Evolutionary conservation across 2,888 invertebrate genomes (phyloP).

Genomic region (Brassicogethes aeneus): DNA sequence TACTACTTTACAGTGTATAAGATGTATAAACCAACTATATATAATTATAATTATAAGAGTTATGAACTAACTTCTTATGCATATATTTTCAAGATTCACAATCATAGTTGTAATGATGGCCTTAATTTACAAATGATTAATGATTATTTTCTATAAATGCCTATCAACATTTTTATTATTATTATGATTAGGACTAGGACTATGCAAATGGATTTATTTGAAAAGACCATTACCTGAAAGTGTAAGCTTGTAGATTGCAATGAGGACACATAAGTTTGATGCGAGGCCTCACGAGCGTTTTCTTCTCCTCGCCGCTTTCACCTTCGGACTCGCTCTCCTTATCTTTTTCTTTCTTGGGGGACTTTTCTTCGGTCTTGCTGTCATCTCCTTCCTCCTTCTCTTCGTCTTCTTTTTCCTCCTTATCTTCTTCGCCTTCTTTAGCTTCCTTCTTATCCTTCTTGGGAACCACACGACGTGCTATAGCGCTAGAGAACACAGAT

Average conservation of each 20-base stretch:
- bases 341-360: slow-evolving; percentile 28
- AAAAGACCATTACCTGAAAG: too few species aligned
- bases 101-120: too few species aligned
- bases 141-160: too few species aligned
- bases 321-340: slow-evolving; percentile 34
- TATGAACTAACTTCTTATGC: too few species aligned
- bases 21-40: too few species aligned
- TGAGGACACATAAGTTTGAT: slow-evolving; percentile 71
- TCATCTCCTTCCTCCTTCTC: slow-evolving; percentile 40
- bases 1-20: too few species aligned
- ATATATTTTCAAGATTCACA: too few species aligned
- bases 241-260: slow-evolving; percentile 64
- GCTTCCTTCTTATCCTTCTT: slow-evolving; percentile 18
- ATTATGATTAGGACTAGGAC: too few species aligned
- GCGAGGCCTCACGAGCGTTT: slow-evolving; percentile 38
- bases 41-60: too few species aligned
- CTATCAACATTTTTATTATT: too few species aligned
- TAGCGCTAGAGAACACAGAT: slow-evolving; percentile 24
- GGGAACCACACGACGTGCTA: slow-evolving; percentile 20
- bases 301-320: slow-evolving; percentile 16
- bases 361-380: slow-evolving; percentile 19
- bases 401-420: slow-evolving; percentile 36
- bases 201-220: too few species aligned
- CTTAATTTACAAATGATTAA: too few species aligned
- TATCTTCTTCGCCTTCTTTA: slow-evolving; percentile 21